These are phyloP conservation scores for Danio jaintianensis DNA, from an alignment of 2,797 vertebrate genomes.

Conservation along the genomic window DNA sequence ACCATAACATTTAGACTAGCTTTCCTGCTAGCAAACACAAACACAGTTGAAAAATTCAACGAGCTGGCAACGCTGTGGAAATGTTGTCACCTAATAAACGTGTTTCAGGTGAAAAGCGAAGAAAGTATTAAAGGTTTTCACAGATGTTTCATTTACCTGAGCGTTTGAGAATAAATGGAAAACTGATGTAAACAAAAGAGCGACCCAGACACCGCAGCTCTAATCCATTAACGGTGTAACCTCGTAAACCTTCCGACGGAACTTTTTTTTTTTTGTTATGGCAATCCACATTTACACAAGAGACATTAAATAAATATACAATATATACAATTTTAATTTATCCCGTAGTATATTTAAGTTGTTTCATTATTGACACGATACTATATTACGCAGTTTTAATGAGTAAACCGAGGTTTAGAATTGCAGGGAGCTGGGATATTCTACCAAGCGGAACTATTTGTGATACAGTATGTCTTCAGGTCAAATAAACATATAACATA, in stretches of 20 bases:
- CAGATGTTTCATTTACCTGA: slow-evolving; percentile 16
- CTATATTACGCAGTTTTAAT: background rate
- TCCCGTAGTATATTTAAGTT: background rate
- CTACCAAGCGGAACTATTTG: background rate
- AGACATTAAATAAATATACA: background rate
- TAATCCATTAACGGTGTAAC: slow-evolving; percentile 42
- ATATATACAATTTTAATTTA: no score
- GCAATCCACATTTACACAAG: background rate
- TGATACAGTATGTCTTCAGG: background rate
- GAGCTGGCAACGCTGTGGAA: slow-evolving; percentile 13
- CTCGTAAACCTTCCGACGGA: slow-evolving; percentile 32
- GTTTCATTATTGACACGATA: background rate
- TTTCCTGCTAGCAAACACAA: slow-evolving; percentile 22
- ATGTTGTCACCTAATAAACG: slow-evolving; percentile 24
- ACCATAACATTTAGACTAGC: slow-evolving; percentile 34
- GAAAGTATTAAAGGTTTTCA: background rate
- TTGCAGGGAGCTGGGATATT: background rate
- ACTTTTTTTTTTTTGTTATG: background rate
- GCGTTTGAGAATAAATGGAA: background rate
- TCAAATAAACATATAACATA: no score
- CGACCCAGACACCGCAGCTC: slow-evolving; percentile 34
- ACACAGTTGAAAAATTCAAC: background rate
- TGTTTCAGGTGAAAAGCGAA: background rate
- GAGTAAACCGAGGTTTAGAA: background rate
- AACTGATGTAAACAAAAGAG: slow-evolving; percentile 41